Evolutionary conservation across 2,797 vertebrate species (phyloP).

Genomic region (Presbytis comata): DNA sequence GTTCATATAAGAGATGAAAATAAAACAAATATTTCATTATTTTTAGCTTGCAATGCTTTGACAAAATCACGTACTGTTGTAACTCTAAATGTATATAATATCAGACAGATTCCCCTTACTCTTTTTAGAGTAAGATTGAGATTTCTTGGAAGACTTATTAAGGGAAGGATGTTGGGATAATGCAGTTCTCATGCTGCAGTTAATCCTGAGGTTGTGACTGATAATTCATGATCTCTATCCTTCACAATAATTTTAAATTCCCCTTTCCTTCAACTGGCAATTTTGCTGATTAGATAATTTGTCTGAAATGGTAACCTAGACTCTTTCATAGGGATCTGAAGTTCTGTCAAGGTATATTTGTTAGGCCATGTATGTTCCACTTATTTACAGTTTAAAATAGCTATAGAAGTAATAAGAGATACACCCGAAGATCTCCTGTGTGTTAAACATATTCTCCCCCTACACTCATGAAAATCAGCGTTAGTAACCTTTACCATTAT

Average conservation of each 20-base stretch:
- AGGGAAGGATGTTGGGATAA: no score
- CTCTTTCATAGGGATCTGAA: background rate
- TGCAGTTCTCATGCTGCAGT: background rate
- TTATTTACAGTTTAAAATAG: background rate
- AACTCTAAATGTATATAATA: background rate
- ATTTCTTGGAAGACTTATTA: background rate
- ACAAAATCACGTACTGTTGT: background rate
- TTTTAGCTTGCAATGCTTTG: background rate
- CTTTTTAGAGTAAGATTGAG: background rate
- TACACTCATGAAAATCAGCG: background rate
- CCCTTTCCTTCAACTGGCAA: background rate
- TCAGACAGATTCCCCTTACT: no score
- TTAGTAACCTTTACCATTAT: background rate
- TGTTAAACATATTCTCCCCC: background rate
- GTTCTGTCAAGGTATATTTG: background rate
- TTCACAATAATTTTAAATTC: background rate
- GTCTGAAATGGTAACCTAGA: background rate
- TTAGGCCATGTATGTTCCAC: no score
- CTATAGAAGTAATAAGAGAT: background rate
- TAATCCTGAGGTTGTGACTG: background rate
- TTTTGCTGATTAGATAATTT: background rate
- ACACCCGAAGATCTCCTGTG: no score
- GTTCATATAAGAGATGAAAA: no score
- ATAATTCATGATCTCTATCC: background rate
- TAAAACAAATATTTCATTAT: background rate